phyloP scores from a whole-genome alignment of 2,113 vertebrate species.

The Irena cyanogastra region DNA sequence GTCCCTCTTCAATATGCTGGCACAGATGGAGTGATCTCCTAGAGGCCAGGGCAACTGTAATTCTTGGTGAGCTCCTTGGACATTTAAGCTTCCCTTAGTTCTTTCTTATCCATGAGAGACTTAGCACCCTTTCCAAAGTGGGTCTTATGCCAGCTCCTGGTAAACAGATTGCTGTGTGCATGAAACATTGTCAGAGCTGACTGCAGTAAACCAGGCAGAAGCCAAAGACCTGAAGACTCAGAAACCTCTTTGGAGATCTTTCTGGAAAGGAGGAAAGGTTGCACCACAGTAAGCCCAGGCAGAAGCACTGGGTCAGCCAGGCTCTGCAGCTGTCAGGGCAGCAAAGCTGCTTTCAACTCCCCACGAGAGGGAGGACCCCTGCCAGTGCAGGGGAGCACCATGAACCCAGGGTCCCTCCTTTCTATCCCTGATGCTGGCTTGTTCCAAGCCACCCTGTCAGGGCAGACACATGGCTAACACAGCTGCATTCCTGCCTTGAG shows the following conservation, averaged over 20 bases:
- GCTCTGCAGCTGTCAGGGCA: background rate
- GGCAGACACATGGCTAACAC: background rate
- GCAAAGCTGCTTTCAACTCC: background rate
- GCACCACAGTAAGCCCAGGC: background rate
- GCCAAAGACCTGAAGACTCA: background rate
- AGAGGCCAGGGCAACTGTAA: background rate
- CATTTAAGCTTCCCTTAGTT: background rate
- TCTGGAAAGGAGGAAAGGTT: background rate
- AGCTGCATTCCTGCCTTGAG: background rate
- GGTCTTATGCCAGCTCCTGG: background rate
- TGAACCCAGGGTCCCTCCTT: background rate
- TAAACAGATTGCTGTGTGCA: background rate
- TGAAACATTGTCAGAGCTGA: background rate
- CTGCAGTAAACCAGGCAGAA: background rate
- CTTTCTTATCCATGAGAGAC: background rate
- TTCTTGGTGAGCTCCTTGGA: background rate
- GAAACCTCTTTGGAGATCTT: background rate
- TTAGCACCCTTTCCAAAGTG: background rate
- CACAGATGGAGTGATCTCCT: background rate
- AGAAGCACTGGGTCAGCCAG: background rate
- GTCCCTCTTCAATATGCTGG: background rate
- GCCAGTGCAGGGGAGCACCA: background rate
- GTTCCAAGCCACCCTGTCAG: background rate
- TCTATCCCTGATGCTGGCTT: background rate
- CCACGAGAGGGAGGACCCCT: fast-evolving